phyloP scores from a whole-genome alignment of 1,140 invertebrate genomes.

The Lepidurus couesii region DNA sequence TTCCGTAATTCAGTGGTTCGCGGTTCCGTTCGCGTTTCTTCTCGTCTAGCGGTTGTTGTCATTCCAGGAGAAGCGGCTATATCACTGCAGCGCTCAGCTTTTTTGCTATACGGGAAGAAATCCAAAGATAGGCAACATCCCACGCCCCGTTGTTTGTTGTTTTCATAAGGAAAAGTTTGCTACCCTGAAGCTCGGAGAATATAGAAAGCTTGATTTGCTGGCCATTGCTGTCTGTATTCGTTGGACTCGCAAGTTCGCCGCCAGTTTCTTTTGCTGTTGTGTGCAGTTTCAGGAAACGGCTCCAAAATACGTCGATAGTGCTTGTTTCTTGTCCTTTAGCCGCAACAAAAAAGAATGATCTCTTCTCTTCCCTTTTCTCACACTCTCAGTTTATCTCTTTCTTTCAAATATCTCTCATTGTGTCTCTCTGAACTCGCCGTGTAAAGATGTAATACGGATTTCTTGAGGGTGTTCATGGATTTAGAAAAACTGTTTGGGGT shows the following conservation, averaged over 20 bases:
- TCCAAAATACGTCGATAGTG: neutral
- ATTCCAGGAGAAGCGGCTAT: neutral
- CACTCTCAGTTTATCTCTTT: neutral
- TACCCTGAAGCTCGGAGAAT: neutral
- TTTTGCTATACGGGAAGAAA: neutral
- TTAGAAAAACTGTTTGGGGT: neutral
- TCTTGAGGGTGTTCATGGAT: neutral
- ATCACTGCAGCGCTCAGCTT: neutral
- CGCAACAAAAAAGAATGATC: neutral
- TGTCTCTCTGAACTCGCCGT: neutral
- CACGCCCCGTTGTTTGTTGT: neutral
- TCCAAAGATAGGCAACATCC: neutral
- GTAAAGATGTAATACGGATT: neutral
- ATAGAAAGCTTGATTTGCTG: constrained; percentile 19
- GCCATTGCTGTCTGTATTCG: neutral
- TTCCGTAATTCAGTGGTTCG: too few relatives aligned
- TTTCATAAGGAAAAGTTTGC: neutral
- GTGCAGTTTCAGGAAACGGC: neutral
- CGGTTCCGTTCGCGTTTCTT: too few relatives aligned
- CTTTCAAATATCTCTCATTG: neutral
- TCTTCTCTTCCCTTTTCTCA: neutral
- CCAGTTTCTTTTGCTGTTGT: neutral
- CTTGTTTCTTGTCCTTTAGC: neutral
- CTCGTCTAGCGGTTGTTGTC: too few relatives aligned
- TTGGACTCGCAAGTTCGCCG: neutral